Percentiles rank a stretch among this genome's conserved stretches.
Conservation (phyloP, 2,113 vertebrate genomes). For the Burhinus bistriatus region DNA sequence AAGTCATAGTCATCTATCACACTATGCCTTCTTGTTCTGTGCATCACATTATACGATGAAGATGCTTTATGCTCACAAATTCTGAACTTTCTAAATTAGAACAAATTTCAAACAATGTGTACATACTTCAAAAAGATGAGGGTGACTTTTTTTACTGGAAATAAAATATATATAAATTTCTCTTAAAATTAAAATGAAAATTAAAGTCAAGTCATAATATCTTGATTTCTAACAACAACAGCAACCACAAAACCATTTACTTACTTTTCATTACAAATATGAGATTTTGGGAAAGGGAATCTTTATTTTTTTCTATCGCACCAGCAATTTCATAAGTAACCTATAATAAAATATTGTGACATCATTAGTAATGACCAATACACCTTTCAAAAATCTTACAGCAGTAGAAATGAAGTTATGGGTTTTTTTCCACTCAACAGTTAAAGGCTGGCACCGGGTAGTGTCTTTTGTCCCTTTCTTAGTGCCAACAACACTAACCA, state of each 20-base stretch:
- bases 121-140: not conserved
- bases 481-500: not conserved
- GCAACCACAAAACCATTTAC: slow-evolving; percentile 54
- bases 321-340: slow-evolving; percentile 90
- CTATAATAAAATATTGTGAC: slow-evolving; percentile 71
- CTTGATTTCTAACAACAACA: not conserved
- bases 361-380: slow-evolving; percentile 50
- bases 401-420: not conserved
- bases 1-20: not conserved
- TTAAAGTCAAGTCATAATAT: not conserved
- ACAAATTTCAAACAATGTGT: not conserved
- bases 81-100: slow-evolving; percentile 34
- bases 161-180: not conserved
- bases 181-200: not conserved
- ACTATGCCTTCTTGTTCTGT: not conserved
- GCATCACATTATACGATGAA: not conserved
- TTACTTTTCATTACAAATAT: slow-evolving; percentile 94
- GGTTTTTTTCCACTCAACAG: not conserved
- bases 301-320: slow-evolving; percentile 89
- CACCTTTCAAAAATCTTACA: not conserved
- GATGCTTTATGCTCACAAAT: slow-evolving; percentile 10
- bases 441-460: not conserved
- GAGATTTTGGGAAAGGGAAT: slow-evolving; percentile 91
- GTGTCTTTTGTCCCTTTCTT: not conserved
- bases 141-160: not conserved